Percentiles rank a stretch among this genome's conserved stretches.
These are phyloP conservation scores for Tetragnatha montana DNA, from an alignment of 2,888 invertebrate genomes.

Conservation along the genomic window DNA sequence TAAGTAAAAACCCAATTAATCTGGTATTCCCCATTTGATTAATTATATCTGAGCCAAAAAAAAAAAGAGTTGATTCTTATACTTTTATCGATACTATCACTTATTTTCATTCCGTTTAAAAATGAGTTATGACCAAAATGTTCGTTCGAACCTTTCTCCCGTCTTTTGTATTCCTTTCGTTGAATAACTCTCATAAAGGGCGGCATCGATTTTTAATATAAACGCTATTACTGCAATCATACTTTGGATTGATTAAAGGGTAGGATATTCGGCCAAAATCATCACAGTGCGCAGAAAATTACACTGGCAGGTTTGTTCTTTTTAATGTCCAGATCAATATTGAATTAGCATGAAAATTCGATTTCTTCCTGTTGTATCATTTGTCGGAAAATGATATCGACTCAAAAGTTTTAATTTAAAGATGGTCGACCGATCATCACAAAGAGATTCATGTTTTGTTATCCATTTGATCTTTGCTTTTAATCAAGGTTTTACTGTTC, in stretches of 20 bases:
- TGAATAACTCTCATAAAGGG: background rate
- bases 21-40: too few relatives aligned
- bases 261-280: background rate
- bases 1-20: too few relatives aligned
- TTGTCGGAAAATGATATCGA: slow-evolving; percentile 60
- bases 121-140: background rate
- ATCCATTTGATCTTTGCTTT: background rate
- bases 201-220: background rate
- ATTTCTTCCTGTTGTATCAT: slow-evolving; percentile 55
- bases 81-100: too few relatives aligned
- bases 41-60: too few relatives aligned
- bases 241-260: background rate
- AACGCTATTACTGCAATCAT: background rate
- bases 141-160: background rate
- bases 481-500: background rate
- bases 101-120: too few relatives aligned
- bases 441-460: background rate
- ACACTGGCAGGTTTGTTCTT: background rate
- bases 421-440: slow-evolving; percentile 11
- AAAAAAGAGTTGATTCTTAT: too few relatives aligned
- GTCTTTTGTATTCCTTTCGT: background rate
- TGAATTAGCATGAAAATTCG: slow-evolving; percentile 63
- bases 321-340: slow-evolving; percentile 36
- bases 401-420: slow-evolving; percentile 63
- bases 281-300: background rate